Evolutionary conservation across 2,888 invertebrate species (phyloP).

Genomic region (Ennomos erosarius): DNA sequence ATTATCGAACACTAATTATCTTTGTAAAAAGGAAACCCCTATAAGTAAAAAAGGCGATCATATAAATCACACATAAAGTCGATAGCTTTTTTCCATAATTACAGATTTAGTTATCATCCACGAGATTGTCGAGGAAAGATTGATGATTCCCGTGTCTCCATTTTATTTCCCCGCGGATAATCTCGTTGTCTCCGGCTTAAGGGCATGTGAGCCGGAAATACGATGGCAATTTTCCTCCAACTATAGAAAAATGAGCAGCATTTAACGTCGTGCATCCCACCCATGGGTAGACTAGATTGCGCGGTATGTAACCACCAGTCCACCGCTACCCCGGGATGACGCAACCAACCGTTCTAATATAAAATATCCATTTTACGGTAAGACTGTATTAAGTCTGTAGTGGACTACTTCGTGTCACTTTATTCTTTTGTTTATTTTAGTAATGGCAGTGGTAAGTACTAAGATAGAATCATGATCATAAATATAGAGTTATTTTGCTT

Average conservation of each 20-base stretch:
- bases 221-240: slow-evolving; percentile 81
- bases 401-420: slow-evolving; percentile 42
- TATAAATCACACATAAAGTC: slow-evolving; percentile 25
- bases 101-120: slow-evolving; percentile 55
- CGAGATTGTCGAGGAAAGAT: slow-evolving; percentile 66
- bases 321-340: slow-evolving; percentile 45
- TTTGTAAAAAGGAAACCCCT: neutral
- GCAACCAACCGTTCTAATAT: slow-evolving; percentile 53
- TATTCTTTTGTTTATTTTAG: slow-evolving; percentile 40
- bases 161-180: slow-evolving; percentile 82
- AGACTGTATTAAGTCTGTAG: slow-evolving; percentile 43
- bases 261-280: slow-evolving; percentile 73
- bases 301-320: slow-evolving; percentile 31
- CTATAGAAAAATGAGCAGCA: slow-evolving; percentile 81
- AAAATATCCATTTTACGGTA: slow-evolving; percentile 52
- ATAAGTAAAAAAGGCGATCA: slow-evolving; percentile 12
- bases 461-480: neutral
- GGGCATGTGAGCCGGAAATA: slow-evolving; percentile 82
- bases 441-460: slow-evolving; percentile 4
- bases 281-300: slow-evolving; percentile 50
- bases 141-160: slow-evolving; percentile 78
- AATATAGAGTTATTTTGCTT: too few relatives aligned
- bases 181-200: slow-evolving; percentile 82
- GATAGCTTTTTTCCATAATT: slow-evolving; percentile 45
- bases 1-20: too few relatives aligned